A percentile compares a stretch with the other conserved stretches of the same genome.
These are phyloP conservation scores for Caerostris extrusa DNA, from an alignment of 1,140 invertebrate species.

Conservation along the genomic window DNA sequence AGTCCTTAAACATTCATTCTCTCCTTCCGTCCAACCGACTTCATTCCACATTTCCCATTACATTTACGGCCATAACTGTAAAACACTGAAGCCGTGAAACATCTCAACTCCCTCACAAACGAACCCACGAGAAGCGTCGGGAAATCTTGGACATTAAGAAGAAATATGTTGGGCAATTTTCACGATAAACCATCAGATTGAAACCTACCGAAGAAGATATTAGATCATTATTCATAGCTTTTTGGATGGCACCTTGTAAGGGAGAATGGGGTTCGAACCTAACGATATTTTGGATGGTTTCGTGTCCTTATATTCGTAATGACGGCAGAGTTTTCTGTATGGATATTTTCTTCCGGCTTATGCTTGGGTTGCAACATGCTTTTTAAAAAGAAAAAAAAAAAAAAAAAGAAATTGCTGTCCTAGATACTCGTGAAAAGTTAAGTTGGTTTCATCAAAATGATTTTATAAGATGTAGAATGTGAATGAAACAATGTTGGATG, in stretches of 20 bases:
- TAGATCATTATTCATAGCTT: neutral
- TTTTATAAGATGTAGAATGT: too few relatives aligned
- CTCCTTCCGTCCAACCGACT: neutral
- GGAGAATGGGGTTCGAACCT: neutral
- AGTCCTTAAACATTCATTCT: neutral
- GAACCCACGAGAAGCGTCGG: neutral
- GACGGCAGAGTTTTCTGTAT: too few relatives aligned
- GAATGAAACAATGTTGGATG: too few relatives aligned
- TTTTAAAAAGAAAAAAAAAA: too few relatives aligned
- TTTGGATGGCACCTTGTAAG: neutral
- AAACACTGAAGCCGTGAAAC: neutral
- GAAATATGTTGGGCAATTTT: neutral
- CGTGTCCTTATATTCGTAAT: neutral
- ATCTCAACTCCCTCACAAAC: too few relatives aligned
- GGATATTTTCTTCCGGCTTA: too few relatives aligned
- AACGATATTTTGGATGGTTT: neutral
- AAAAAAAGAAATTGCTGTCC: too few relatives aligned
- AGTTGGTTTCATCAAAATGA: too few relatives aligned
- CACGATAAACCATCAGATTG: neutral
- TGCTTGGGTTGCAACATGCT: too few relatives aligned
- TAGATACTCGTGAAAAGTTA: too few relatives aligned
- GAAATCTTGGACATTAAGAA: neutral
- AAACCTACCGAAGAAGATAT: neutral
- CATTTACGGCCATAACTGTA: neutral
- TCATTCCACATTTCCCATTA: neutral